These are phyloP conservation scores for Sebastes matsubarae DNA, from an alignment of 2,797 vertebrate species.

Conservation along the genomic window DNA sequence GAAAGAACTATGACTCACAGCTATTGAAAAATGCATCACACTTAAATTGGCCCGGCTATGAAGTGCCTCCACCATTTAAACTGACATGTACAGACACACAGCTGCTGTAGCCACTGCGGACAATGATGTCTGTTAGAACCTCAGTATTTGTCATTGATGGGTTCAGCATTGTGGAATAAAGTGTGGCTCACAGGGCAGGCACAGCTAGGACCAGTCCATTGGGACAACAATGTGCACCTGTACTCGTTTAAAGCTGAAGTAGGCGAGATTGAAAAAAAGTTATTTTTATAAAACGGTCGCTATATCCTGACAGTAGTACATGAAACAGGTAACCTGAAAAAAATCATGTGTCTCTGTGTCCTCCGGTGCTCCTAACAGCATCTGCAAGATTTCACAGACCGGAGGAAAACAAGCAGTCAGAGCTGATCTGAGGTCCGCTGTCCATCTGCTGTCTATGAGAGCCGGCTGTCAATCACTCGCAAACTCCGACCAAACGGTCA, in stretches of 20 bases:
- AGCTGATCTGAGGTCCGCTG: no score
- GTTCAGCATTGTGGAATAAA: slow-evolving; percentile 1
- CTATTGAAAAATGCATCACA: slow-evolving; percentile 65
- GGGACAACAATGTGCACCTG: slow-evolving; percentile 27
- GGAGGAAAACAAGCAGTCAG: no score
- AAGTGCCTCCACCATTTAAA: slow-evolving; percentile 30
- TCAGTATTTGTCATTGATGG: slow-evolving; percentile 10
- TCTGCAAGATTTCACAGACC: no score
- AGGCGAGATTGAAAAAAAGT: no score
- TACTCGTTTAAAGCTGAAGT: neutral
- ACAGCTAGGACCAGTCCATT: neutral
- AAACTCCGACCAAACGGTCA: no score
- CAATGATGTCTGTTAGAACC: neutral
- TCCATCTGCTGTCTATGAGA: no score
- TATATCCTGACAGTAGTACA: no score
- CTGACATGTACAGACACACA: slow-evolving; percentile 1
- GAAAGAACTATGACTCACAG: slow-evolving; percentile 51
- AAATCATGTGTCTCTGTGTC: no score
- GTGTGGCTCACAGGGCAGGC: neutral
- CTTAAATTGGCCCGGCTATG: slow-evolving; percentile 49
- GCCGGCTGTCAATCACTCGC: no score
- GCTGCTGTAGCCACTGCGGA: slow-evolving; percentile 20
- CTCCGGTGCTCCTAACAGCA: no score
- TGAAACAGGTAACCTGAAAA: no score
- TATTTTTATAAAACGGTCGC: no score